Evolutionary conservation across 2,113 vertebrate species (phyloP), one percentile per base, ranked within the genome.

Genomic region (Passer montanus): DNA sequence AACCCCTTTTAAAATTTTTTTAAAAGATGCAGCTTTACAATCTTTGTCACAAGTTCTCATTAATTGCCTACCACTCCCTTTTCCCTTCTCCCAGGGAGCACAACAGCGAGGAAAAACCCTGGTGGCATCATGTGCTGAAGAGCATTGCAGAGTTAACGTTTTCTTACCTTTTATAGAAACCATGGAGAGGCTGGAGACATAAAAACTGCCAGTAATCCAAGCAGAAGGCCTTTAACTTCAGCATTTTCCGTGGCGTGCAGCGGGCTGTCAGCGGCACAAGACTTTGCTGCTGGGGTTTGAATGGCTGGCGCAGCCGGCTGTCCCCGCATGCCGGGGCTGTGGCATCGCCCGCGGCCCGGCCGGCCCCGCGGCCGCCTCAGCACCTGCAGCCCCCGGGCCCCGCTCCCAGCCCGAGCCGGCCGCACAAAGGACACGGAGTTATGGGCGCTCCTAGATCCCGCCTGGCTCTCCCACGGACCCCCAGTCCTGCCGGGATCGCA

Each of bases 141-240:
- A 94, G 80, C 94, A 60, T 44, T 4, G 77, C 81, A 39, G 74
- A 95, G 85, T 89, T 56, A 91, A 89, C 37, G 14, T 81, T 91
- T 69, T 52, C 99, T 97, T 99, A 99, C 99, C 99, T 99, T 97
- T 98, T 99, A 97, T 99, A 99, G 98, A 99, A 98, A 50, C 98
- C 98, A 11, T 98, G 98, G 78, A 99, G 98, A 53, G 99, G 99
- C 98, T 99, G 99, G 23, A 99, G 98, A 97, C 99, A 99, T 73
- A 99, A 98, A 94, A 99, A 99, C 97, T 99, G 99, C 99, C 99
- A 99, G 96, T 99, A 99, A 98, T 99, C 99, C 99, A 99, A 98
- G 98, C 99, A 99, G 92, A 99, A 98, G 63, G 99, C 98, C 98
- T 99, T 99, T 79, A 99, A 97, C 98, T 99, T 99, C 98, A 99